Evolutionary conservation across 1,140 invertebrate genomes (phyloP).

Genomic region (Nebria ingens): DNA sequence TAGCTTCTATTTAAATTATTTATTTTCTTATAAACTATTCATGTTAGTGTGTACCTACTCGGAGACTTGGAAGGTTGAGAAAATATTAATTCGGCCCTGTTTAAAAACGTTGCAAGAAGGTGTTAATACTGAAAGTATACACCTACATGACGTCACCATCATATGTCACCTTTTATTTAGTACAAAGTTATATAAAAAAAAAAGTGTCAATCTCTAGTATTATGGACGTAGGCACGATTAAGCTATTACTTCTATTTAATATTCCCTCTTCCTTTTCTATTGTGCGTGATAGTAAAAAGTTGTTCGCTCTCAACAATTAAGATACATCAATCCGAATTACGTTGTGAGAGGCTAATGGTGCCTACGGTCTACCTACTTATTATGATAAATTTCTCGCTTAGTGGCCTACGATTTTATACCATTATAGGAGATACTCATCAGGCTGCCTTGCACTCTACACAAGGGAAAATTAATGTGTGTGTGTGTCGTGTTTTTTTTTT

Average conservation of each 20-base stretch:
- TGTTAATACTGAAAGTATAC: no score
- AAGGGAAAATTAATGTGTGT: constrained; percentile 5
- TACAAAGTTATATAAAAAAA: no score
- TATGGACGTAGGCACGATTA: neutral
- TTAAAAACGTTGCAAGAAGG: no score
- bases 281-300: neutral
- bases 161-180: no score
- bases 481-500: constrained; percentile 1
- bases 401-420: constrained; percentile 5
- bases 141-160: no score
- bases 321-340: constrained; percentile 4
- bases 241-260: constrained; percentile 1
- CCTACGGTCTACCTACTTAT: neutral
- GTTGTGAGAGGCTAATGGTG: neutral
- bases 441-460: no score
- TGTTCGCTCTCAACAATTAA: neutral
- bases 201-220: no score
- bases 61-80: no score
- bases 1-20: no score
- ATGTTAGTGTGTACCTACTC: no score
- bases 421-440: constrained; percentile 5
- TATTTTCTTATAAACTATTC: no score
- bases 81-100: no score
- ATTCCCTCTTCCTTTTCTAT: neutral
- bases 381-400: constrained; percentile 4